A percentile compares a stretch with the other conserved stretches of the same genome.
These are phyloP conservation scores for Acanthis flammea DNA, from an alignment of 2,797 vertebrate species.

Conservation along the genomic window DNA sequence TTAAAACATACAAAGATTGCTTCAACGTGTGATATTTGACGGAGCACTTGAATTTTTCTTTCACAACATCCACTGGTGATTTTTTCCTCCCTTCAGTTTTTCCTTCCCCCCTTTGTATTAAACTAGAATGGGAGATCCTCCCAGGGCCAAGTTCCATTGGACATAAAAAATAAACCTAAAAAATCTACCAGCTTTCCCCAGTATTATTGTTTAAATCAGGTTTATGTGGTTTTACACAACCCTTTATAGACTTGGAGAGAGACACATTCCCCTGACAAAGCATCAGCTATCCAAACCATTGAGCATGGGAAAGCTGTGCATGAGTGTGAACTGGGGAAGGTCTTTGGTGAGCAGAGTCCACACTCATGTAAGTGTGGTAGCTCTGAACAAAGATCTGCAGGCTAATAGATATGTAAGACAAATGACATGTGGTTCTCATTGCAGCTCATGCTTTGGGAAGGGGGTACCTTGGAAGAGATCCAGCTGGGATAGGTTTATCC, in stretches of 20 bases:
- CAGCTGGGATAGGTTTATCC: slow-evolving; percentile 63
- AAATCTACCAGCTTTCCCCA: not conserved
- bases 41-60: not conserved
- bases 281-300: slow-evolving; percentile 13
- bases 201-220: slow-evolving; percentile 11
- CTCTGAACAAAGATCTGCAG: slow-evolving; percentile 54
- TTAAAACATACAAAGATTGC: not conserved
- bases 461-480: slow-evolving; percentile 42
- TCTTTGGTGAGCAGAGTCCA: not conserved
- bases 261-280: not conserved
- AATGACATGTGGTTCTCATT: slow-evolving; percentile 67
- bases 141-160: not conserved
- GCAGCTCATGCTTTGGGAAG: slow-evolving; percentile 36
- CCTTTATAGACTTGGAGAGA: slow-evolving; percentile 6
- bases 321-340: not conserved
- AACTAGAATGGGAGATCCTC: not conserved
- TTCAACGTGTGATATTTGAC: not conserved
- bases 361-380: slow-evolving; percentile 37
- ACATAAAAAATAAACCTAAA: not conserved
- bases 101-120: not conserved
- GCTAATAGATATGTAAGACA: slow-evolving; percentile 64
- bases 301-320: not conserved
- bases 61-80: not conserved
- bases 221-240: slow-evolving; percentile 15
- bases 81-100: not conserved